Conservation (phyloP, 2,797 vertebrate genomes). For the Syndactyla subalaris region DNA sequence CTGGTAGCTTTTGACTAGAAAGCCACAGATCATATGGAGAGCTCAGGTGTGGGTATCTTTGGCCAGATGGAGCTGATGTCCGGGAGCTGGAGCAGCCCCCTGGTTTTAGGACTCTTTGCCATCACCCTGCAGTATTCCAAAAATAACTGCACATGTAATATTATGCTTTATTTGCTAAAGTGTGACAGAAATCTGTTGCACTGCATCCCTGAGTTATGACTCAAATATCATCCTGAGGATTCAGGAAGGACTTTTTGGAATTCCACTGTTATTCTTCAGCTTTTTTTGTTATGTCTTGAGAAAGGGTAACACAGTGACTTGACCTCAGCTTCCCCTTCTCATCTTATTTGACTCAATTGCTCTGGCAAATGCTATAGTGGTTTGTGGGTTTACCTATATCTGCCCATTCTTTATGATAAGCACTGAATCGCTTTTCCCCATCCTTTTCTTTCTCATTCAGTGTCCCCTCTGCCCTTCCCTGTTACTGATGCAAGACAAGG, state of each 20-base stretch:
- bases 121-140: neutral
- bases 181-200: neutral
- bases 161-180: neutral
- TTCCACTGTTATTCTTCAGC: neutral
- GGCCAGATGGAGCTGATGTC: neutral
- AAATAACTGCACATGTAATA: neutral
- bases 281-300: neutral
- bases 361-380: neutral
- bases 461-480: neutral
- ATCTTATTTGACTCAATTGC: neutral
- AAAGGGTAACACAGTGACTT: neutral
- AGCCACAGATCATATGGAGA: neutral
- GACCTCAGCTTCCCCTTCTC: neutral
- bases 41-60: neutral
- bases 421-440: neutral
- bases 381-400: constrained; percentile 2
- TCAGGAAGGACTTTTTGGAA: neutral
- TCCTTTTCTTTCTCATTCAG: neutral
- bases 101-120: neutral
- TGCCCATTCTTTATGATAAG: neutral
- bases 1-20: neutral
- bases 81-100: neutral
- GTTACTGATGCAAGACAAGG: neutral
- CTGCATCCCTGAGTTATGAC: neutral
- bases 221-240: neutral